Conservation (phyloP, 2,113 vertebrate genomes). For the Channa maculata region DNA sequence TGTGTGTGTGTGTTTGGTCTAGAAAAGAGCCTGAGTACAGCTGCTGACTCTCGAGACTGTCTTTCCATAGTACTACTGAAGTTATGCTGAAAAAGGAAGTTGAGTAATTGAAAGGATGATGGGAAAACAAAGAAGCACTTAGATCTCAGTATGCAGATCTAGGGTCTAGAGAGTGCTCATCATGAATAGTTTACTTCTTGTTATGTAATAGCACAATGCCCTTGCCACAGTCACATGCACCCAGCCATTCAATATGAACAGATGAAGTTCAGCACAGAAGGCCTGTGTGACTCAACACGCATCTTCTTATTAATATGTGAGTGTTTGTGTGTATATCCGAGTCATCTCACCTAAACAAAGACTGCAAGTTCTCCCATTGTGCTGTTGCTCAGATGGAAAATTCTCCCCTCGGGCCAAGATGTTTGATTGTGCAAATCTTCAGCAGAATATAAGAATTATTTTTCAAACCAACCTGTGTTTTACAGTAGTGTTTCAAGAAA, state of each 20-base stretch:
- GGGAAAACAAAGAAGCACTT: background rate
- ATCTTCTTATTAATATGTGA: conserved; percentile 44
- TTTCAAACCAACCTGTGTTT: too few species aligned
- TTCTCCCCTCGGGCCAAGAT: too few species aligned
- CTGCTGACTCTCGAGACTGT: too few species aligned
- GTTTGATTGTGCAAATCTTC: too few species aligned
- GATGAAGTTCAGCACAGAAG: conserved; percentile 21
- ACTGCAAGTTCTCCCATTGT: conserved; percentile 39
- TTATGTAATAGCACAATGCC: conserved; percentile 36
- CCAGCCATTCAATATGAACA: conserved; percentile 11
- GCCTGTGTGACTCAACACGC: conserved; percentile 34
- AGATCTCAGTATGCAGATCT: conserved; percentile 19
- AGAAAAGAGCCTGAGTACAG: too few species aligned
- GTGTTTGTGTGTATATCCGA: conserved; percentile 35
- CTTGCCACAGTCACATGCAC: conserved; percentile 17
- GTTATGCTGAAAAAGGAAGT: background rate
- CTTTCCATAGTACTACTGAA: background rate
- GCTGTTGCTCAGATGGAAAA: conserved; percentile 34
- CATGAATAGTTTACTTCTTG: conserved; percentile 48
- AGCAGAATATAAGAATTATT: too few species aligned
- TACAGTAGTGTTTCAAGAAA: too few species aligned
- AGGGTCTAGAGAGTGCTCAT: conserved; percentile 25
- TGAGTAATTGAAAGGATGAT: background rate
- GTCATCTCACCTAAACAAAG: conserved; percentile 12
- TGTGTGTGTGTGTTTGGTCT: too few species aligned